These are phyloP conservation scores for Pogonocherus hispidulus DNA, from an alignment of 2,888 invertebrate species.

Conservation along the genomic window DNA sequence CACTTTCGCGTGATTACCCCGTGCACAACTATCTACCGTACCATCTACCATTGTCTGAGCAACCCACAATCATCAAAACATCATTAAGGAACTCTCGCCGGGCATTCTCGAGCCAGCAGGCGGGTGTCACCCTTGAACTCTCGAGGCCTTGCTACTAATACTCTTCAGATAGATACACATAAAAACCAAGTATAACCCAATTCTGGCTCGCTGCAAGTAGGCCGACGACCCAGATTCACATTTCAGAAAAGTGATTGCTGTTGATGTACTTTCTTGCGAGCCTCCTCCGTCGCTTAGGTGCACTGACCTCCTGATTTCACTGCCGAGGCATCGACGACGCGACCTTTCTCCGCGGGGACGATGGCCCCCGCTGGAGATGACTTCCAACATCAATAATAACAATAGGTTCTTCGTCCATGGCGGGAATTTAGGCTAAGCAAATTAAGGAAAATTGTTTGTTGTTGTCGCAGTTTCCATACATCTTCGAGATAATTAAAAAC, in stretches of 20 bases:
- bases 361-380: constrained; percentile 46
- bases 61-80: neutral
- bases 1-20: neutral
- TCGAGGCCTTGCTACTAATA: constrained; percentile 52
- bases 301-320: constrained; percentile 62
- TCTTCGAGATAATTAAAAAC: too few species aligned
- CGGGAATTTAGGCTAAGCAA: too few species aligned
- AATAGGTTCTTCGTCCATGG: too few species aligned
- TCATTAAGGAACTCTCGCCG: constrained; percentile 11
- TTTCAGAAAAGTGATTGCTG: constrained; percentile 55
- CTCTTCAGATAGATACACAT: constrained; percentile 36
- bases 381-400: neutral
- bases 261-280: constrained; percentile 58
- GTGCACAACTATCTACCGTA: neutral
- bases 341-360: constrained; percentile 61
- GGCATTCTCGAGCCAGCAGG: constrained; percentile 16
- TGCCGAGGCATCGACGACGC: constrained; percentile 52
- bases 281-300: constrained; percentile 43
- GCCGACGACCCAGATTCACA: constrained; percentile 57
- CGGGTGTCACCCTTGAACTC: constrained; percentile 51
- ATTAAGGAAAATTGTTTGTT: too few species aligned
- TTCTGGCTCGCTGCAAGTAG: constrained; percentile 56
- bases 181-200: constrained; percentile 60
- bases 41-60: neutral
- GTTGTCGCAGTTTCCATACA: too few species aligned